Evolutionary conservation across 1,140 invertebrate species (phyloP).

Genomic region (Scaptomyza montana): DNA sequence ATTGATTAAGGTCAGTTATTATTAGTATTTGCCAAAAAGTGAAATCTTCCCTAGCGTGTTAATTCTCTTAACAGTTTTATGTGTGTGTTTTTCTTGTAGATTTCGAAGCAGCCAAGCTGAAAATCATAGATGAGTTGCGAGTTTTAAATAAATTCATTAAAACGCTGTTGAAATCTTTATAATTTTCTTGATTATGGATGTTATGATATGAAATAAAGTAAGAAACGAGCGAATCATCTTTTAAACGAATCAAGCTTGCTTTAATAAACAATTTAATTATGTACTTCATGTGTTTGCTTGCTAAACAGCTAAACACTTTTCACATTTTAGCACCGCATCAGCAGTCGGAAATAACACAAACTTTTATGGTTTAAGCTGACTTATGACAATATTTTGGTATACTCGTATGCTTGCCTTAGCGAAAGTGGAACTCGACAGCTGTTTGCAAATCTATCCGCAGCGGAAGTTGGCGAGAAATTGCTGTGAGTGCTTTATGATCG

Average conservation of each 20-base stretch:
- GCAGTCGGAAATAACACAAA: conserved; percentile 11
- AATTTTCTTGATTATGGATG: not conserved
- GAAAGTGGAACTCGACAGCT: conserved; percentile 69
- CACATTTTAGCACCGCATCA: not conserved
- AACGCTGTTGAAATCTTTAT: conserved; percentile 8
- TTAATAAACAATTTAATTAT: not conserved
- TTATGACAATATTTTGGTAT: conserved; percentile 21
- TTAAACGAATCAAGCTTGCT: not conserved
- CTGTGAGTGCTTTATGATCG: conserved; percentile 55
- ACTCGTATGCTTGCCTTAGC: conserved; percentile 31
- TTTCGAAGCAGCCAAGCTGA: conserved; percentile 43
- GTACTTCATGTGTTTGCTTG: not conserved
- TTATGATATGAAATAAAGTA: too few relatives aligned
- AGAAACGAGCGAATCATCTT: too few relatives aligned
- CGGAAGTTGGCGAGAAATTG: conserved; percentile 62
- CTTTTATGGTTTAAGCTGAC: not conserved
- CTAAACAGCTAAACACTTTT: not conserved
- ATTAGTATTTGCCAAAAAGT: conserved; percentile 63
- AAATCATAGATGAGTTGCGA: conserved; percentile 8
- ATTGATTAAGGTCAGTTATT: conserved; percentile 79
- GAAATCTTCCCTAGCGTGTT: conserved; percentile 59
- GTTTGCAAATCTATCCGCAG: conserved; percentile 53
- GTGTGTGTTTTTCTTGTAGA: conserved; percentile 2
- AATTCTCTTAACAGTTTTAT: not conserved
- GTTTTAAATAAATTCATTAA: not conserved